phyloP scores from a whole-genome alignment of 92 coral and sea anemone genomes.

The Actinostola sp. region DNA sequence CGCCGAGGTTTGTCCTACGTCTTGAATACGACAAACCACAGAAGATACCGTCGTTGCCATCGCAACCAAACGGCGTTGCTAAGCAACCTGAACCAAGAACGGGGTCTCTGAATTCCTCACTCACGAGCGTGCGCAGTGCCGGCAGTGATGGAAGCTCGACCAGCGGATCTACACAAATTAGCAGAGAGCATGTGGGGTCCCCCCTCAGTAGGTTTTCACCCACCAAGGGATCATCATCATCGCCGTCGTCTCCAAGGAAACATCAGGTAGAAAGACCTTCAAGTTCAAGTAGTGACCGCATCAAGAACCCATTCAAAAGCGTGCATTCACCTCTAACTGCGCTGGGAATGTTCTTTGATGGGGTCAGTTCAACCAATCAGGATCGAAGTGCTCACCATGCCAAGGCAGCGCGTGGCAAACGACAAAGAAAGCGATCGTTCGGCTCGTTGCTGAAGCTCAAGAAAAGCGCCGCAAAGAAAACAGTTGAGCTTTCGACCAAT shows the following conservation, averaged over 20 bases:
- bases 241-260: slow-evolving; percentile 43
- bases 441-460: slow-evolving; percentile 78
- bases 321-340: slow-evolving; percentile 59
- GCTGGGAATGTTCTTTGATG: slow-evolving; percentile 85
- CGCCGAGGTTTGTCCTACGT: slow-evolving; percentile 86
- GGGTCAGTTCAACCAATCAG: slow-evolving; percentile 32
- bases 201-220: slow-evolving; percentile 30
- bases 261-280: slow-evolving; percentile 53
- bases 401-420: slow-evolving; percentile 55
- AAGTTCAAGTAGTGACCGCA: slow-evolving; percentile 52
- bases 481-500: slow-evolving; percentile 90
- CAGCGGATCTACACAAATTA: slow-evolving; percentile 37
- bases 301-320: slow-evolving; percentile 59
- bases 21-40: slow-evolving; percentile 63
- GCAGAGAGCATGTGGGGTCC: slow-evolving; percentile 33
- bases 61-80: slow-evolving; percentile 37
- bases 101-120: slow-evolving; percentile 44
- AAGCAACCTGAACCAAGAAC: slow-evolving; percentile 41
- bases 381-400: slow-evolving; percentile 82
- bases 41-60: slow-evolving; percentile 3
- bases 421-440: slow-evolving; percentile 76
- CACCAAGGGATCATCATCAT: slow-evolving; percentile 38
- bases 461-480: slow-evolving; percentile 49
- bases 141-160: slow-evolving; percentile 63
- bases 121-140: slow-evolving; percentile 48